Evolutionary conservation across 2,888 invertebrate genomes (phyloP), one percentile per base, ranked within the genome.

Genomic region (Andrena flavipes): DNA sequence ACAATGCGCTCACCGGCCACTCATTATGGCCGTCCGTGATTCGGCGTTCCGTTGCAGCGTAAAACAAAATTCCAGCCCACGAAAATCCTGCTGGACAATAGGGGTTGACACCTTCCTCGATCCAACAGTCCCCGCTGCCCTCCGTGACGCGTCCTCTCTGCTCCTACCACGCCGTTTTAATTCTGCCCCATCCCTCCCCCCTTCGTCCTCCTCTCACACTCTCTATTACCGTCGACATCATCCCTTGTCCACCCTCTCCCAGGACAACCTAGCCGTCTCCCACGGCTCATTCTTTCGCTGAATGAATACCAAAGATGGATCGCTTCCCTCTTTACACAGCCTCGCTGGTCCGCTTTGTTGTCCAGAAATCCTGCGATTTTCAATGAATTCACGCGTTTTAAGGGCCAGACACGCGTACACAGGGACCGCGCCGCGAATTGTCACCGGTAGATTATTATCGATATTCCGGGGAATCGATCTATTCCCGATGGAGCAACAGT

Each of bases 261-360:
- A 75, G 73, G 72, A 75, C 80, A 69, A 70, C 69, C 83, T 70
- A 85, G 75, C 86, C 84, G 63, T 84, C 90, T 85, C 88, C 86
- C 86, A 89, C 89, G 88, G 84, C 88, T 90, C 86, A 89, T 91
- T 92, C 91, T 91, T 88, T 90, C 84, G 86, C 68, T 87, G 91
- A 91, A 92, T 93, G 91, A 92, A 92, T 91, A 87, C 89, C 88
- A 92, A 92, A 92, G 92, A 92, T 92, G 92, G 92, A 92, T 92
- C 90, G 91, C 85, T 90, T 90, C 90, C 88, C 88, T 87, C 89
- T 90, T 88, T 89, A 82, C 90, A 60, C 79, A 64, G 82, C 87
- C 72, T 70, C 68, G 78, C n/a, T 49, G 23, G 78, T 76, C 72
- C 70, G 64, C 86, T 89, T 91, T 91, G 92, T 91, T 87, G 81